Percentiles rank a stretch among this genome's conserved stretches.
Evolutionary conservation across 2,113 vertebrate genomes (phyloP).

Genomic region (Beaufortia kweichowensis): DNA sequence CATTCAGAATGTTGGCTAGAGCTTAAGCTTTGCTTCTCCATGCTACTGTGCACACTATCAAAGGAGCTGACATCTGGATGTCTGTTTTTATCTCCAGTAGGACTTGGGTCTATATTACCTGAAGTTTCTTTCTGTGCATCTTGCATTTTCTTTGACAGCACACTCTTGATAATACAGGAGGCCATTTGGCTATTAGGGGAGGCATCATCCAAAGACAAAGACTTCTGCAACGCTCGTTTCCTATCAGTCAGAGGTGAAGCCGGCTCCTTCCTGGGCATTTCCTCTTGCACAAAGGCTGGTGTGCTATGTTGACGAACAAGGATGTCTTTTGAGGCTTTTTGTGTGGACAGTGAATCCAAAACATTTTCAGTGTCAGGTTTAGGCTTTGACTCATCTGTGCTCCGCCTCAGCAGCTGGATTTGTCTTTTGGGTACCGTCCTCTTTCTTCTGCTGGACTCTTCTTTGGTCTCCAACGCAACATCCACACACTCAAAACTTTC

Average conservation of each 20-base stretch:
- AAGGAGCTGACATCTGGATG: conserved; percentile 34
- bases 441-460: conserved; percentile 72
- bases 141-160: conserved; percentile 88
- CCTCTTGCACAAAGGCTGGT: conserved; percentile 63
- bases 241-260: conserved; percentile 51
- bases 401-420: conserved; percentile 86
- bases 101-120: conserved; percentile 42
- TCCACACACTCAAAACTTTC: conserved; percentile 85
- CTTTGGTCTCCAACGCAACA: conserved; percentile 81
- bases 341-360: conserved; percentile 55
- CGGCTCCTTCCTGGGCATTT: conserved; percentile 50
- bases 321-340: conserved; percentile 63
- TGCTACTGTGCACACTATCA: conserved; percentile 55
- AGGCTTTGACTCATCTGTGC: conserved; percentile 69
- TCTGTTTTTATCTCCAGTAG: conserved; percentile 52
- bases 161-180: conserved; percentile 85
- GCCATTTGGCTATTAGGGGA: conserved; percentile 80
- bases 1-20: conserved; percentile 74
- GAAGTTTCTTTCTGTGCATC: conserved; percentile 64
- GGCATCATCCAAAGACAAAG: conserved; percentile 80
- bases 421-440: conserved; percentile 93
- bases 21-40: conserved; percentile 54
- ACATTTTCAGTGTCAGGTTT: conserved; percentile 65
- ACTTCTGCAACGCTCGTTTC: conserved; percentile 76
- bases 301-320: conserved; percentile 74